A percentile compares a stretch with the other conserved stretches of the same genome.
Evolutionary conservation across 2,113 vertebrate species (phyloP).

Genomic region (human (Homo sapiens)): GRCh38 chr1:232505001-232505500

Average conservation of each 20-base stretch:
- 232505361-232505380: neutral
- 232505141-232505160: neutral
- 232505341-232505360: neutral
- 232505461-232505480: neutral
- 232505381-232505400: neutral
- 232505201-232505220: neutral
- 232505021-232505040: neutral
- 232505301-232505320: neutral
- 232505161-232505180: neutral
- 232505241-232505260: neutral
- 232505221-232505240: fast-evolving
- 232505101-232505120: neutral
- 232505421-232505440: fast-evolving
- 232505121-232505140: neutral
- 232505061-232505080: neutral
- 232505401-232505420: neutral
- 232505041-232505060: neutral
- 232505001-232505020: neutral
- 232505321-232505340: neutral
- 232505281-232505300: neutral
- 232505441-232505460: neutral
- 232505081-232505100: neutral
- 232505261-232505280: neutral
- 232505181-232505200: neutral
- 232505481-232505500: neutral